Evolutionary conservation across 2,888 invertebrate genomes (phyloP), one percentile per base, ranked within the genome.

Genomic region (Glaucopsyche alexis): DNA sequence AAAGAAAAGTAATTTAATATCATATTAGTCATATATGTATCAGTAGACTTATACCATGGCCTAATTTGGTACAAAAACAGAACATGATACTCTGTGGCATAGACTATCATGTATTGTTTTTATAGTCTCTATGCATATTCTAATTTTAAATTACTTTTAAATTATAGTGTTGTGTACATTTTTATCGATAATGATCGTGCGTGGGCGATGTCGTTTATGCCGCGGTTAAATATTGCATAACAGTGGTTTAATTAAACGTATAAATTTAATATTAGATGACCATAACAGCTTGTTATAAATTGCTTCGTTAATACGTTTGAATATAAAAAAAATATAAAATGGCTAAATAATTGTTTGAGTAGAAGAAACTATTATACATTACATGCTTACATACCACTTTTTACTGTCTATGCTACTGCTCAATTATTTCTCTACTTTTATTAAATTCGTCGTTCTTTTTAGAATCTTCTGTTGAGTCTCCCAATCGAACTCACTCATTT

Each of bases 171-270:
- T 42, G 40, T 40, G 38, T 42, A 40, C 65, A 65, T 65, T 74
- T 72, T 49, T 73, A 60, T 73, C 73, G 75, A 77, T 77, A 76
- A 73, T 71, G 38, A 70, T 72, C 65, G 65, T 29, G 52, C 74
- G 76, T 75, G 74, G 76, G 76, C 76, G 74, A 66, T 65, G 50
- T 72, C 72, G 65, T 49, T 72, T 65, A 72, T 13, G 49, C 72
- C 38, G 7, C 47, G 64, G 65, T 47, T 60, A 72, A 72, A 65
- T 72, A 65, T 72, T 72, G 65, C 72, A 72, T 72, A 72, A 72
- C 72, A 72, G 49, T 38, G 47, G 47, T 71, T 71, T 47, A 65
- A 72, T 72, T 65, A 9, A 66, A 42, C 65, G 38, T 66, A 42
- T 66, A 16, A 66, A 66, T 42, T 66, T 66, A 66, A 66, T 66